Evolutionary conservation across 2,113 vertebrate genomes (phyloP).

Genomic region (Corythaeola cristata): DNA sequence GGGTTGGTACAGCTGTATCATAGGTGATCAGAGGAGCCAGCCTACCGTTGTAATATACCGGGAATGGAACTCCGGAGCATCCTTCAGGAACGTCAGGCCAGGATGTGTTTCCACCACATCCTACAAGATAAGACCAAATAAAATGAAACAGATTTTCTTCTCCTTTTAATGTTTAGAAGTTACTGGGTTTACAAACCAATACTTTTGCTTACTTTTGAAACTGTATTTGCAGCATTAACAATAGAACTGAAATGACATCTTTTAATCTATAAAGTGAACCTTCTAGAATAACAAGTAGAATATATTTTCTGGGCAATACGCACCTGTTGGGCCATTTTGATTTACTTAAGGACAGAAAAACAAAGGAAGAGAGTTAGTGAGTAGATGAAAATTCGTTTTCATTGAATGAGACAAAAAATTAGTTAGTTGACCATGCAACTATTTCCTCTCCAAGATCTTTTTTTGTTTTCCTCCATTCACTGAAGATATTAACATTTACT

Average conservation of each 20-base stretch:
- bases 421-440: slow-evolving; percentile 25
- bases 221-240: slow-evolving; percentile 1
- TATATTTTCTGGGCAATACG: slow-evolving; percentile 22
- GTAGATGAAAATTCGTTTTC: slow-evolving; percentile 30
- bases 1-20: neutral
- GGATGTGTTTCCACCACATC: slow-evolving; percentile 97
- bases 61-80: slow-evolving; percentile 98
- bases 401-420: slow-evolving; percentile 19
- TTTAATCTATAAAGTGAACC: neutral
- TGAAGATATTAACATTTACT: neutral
- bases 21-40: neutral
- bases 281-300: neutral
- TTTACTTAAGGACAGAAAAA: slow-evolving; percentile 67
- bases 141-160: neutral
- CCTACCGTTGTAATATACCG: slow-evolving; percentile 97
- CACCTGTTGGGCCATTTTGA: slow-evolving; percentile 60
- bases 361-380: slow-evolving; percentile 63
- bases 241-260: neutral
- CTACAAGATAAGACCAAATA: slow-evolving; percentile 71
- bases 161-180: neutral
- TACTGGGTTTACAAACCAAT: neutral
- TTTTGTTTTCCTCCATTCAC: neutral
- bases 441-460: neutral
- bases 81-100: slow-evolving; percentile 96
- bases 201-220: neutral